These are phyloP conservation scores for Pseudomugil gertrudae DNA, from an alignment of 2,797 vertebrate species.

Conservation along the genomic window DNA sequence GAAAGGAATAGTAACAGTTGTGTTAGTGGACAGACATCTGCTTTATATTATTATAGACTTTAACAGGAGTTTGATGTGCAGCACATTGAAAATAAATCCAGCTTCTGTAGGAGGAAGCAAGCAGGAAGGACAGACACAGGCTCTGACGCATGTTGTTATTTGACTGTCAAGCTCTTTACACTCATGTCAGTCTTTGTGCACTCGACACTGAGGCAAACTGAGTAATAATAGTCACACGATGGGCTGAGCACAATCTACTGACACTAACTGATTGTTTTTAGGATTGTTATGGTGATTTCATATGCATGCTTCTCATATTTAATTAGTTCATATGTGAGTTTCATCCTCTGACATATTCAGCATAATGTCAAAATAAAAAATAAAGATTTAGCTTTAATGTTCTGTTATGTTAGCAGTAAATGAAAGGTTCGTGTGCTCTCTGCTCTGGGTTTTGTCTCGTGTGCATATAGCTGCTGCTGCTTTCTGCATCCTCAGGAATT, in stretches of 20 bases:
- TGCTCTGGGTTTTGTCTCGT: not conserved
- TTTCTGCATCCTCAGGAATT: not conserved
- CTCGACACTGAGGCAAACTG: slow-evolving; percentile 45
- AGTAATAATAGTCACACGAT: slow-evolving; percentile 57
- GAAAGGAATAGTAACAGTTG: not conserved
- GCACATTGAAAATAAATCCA: slow-evolving; percentile 32
- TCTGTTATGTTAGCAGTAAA: no score
- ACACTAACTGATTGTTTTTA: not conserved
- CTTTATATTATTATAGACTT: not conserved
- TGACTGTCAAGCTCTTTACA: slow-evolving; percentile 14
- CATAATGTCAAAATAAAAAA: no score
- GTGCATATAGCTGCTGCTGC: not conserved
- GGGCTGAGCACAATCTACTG: slow-evolving; percentile 5
- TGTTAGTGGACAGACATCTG: not conserved
- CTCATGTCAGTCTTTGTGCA: slow-evolving; percentile 45
- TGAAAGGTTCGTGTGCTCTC: not conserved
- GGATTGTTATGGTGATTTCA: no score
- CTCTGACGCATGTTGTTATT: slow-evolving; percentile 58
- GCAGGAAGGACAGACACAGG: slow-evolving; percentile 7
- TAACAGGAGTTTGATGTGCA: slow-evolving; percentile 8
- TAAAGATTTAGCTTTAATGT: not conserved
- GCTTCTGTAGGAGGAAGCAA: slow-evolving; percentile 4
- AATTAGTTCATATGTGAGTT: no score
- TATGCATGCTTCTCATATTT: no score
- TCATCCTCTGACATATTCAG: no score